phyloP scores from a whole-genome alignment of 1,140 invertebrate genomes.

The Procambarus virginalis region DNA sequence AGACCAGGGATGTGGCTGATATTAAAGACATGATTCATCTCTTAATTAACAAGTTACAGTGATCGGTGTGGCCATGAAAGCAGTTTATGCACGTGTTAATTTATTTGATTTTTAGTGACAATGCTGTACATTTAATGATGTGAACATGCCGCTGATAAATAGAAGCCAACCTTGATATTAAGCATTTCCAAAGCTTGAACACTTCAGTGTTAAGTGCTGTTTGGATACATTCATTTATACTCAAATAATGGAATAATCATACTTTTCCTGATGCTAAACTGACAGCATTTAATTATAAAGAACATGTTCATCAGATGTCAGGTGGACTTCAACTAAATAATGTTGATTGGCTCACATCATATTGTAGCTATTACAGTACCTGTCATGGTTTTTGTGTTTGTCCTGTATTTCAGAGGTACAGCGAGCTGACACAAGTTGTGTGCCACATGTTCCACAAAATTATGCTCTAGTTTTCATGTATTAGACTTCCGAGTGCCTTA shows the following conservation, averaged over 20 bases:
- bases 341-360: background rate
- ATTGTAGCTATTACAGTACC: too few species aligned
- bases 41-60: background rate
- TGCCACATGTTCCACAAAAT: too few species aligned
- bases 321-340: background rate
- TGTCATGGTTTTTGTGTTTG: too few species aligned
- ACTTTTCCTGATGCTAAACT: background rate
- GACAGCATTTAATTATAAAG: background rate
- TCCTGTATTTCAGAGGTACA: too few species aligned
- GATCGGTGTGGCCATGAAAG: background rate
- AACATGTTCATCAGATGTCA: background rate
- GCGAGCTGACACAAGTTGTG: too few species aligned
- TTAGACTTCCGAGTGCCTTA: too few species aligned
- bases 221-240: too few species aligned
- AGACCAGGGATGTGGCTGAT: slow-evolving; percentile 17
- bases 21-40: slow-evolving; percentile 21
- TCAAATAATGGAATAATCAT: too few species aligned
- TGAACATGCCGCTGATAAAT: background rate
- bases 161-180: background rate
- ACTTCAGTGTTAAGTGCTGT: background rate
- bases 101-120: too few species aligned
- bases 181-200: background rate
- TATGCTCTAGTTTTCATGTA: too few species aligned
- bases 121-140: background rate
- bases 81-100: background rate